Percentiles rank a stretch among this genome's conserved stretches.
Evolutionary conservation across 2,888 invertebrate genomes (phyloP).

Genomic region (Eupithecia exiguata): DNA sequence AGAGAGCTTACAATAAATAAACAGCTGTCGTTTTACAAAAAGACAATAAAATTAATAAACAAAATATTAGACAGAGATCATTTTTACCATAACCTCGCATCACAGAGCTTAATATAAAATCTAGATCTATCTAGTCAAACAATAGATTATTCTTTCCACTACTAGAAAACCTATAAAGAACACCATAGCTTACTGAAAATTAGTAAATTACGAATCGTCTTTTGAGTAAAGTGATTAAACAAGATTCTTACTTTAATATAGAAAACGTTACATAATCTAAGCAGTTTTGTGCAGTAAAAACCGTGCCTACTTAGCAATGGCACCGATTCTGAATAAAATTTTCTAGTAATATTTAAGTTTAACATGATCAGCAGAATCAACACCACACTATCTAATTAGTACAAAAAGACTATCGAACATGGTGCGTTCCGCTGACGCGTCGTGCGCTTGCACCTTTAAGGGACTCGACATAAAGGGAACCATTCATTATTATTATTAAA

Average conservation of each 20-base stretch:
- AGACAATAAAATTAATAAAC: slow-evolving; percentile 53
- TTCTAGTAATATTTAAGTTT: not conserved
- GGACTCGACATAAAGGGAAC: too few relatives aligned
- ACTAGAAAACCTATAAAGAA: not conserved
- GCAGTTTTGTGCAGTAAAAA: slow-evolving; percentile 37
- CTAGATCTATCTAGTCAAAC: slow-evolving; percentile 29
- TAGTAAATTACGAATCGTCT: slow-evolving; percentile 3
- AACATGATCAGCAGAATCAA: slow-evolving; percentile 6
- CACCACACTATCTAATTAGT: not conserved
- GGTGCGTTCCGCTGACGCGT: too few relatives aligned
- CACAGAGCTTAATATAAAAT: slow-evolving; percentile 31
- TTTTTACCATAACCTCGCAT: slow-evolving; percentile 58
- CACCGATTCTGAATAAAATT: not conserved
- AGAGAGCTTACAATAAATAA: slow-evolving; percentile 32
- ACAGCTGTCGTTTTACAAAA: slow-evolving; percentile 25
- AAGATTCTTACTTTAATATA: slow-evolving; percentile 11
- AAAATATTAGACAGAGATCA: slow-evolving; percentile 68
- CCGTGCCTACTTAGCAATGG: slow-evolving; percentile 24
- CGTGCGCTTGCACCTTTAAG: too few relatives aligned
- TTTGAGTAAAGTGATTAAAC: slow-evolving; percentile 9
- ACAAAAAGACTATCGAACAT: too few relatives aligned
- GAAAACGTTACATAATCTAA: slow-evolving; percentile 20
- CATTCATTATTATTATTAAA: too few relatives aligned
- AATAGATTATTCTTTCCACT: slow-evolving; percentile 1
- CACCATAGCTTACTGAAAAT: not conserved